A percentile compares a stretch with the other conserved stretches of the same genome.
These are phyloP conservation scores for Ormyrus labotus DNA, from an alignment of 2,888 invertebrate genomes.

Conservation along the genomic window DNA sequence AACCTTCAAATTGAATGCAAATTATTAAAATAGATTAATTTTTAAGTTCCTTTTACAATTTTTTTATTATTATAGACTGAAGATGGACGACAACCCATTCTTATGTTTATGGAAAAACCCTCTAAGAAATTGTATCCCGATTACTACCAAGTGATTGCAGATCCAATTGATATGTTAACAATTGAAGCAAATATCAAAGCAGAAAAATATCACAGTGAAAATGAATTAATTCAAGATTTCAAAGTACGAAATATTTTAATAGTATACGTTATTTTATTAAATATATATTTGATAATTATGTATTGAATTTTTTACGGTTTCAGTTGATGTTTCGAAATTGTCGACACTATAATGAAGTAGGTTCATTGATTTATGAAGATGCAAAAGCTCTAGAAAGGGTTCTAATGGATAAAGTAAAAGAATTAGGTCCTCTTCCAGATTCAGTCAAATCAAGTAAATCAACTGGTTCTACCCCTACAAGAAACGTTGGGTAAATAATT, in stretches of 20 bases:
- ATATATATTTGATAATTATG: not conserved
- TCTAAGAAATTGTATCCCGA: conserved; percentile 96
- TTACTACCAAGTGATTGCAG: conserved; percentile 95
- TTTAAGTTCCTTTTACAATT: not conserved
- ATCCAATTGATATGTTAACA: conserved; percentile 95
- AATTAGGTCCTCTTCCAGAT: conserved; percentile 81
- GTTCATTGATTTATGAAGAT: conserved; percentile 96
- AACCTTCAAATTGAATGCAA: conserved; percentile 7
- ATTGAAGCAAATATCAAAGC: conserved; percentile 93
- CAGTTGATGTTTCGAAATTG: conserved; percentile 98
- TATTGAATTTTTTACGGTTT: conserved; percentile 66
- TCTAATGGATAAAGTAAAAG: conserved; percentile 88
- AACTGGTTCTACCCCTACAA: conserved; percentile 70
- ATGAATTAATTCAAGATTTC: conserved; percentile 80
- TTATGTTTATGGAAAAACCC: conserved; percentile 97
- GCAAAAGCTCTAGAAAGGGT: conserved; percentile 92
- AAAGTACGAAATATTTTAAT: conserved; percentile 72
- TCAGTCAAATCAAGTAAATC: conserved; percentile 62
- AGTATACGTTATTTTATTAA: not conserved
- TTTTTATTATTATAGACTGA: conserved; percentile 77
- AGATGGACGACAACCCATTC: conserved; percentile 90
- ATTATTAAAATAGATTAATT: conserved; percentile 6
- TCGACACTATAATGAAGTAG: conserved; percentile 96
- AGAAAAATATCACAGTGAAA: conserved; percentile 80
- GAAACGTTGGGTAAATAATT: conserved; percentile 75